Evolutionary conservation across 2,888 invertebrate species (phyloP), one percentile per base, ranked within the genome.

Genomic region (Autographa gamma): DNA sequence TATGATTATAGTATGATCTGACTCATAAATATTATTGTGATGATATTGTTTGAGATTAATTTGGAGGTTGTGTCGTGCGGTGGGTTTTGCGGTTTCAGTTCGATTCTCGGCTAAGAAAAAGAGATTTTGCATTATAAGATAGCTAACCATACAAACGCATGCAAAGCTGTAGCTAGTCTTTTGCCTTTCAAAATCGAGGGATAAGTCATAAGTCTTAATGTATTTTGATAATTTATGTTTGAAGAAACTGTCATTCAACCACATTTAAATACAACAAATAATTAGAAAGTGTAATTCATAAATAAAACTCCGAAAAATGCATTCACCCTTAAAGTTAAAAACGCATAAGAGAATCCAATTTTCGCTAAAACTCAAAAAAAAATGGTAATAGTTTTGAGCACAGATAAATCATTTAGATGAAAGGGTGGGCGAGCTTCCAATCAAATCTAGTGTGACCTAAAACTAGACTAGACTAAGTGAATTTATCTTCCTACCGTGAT

Each of bases 371-470:
- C 19, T 54, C n/a, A 38, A 18, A 0, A 16, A 32, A 68, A 56
- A 19, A 13, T 25, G 31, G 63, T 65, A 61, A 63, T 67, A 76
- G 70, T 66, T 70, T 19, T 60, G 43, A 6, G 31, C 60, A 13
- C 41, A 60, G n/a, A 63, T 80, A 74, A 81, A 76, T 69, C 38
- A 72, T 65, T 74, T 65, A 48, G 67, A 54, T 78, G 19, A 76
- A 80, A 78, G 69, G 73, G 58, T 48, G 58, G 16, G 54, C 63
- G 75, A 59, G 65, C 38, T 60, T 43, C 16, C 34, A 58, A 69
- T 69, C 52, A 65, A 63, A 78, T 78, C 41, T 71, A 62, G 19
- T 25, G 54, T 61, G 69, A 67, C 63, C 63, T 65, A 52, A 34
- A 66, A 59, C 41, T 72, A 48, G 41, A 18, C 60, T 19, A 31